Evolutionary conservation across 1,140 invertebrate species (phyloP).

Genomic region (Phthorimaea operculella): DNA sequence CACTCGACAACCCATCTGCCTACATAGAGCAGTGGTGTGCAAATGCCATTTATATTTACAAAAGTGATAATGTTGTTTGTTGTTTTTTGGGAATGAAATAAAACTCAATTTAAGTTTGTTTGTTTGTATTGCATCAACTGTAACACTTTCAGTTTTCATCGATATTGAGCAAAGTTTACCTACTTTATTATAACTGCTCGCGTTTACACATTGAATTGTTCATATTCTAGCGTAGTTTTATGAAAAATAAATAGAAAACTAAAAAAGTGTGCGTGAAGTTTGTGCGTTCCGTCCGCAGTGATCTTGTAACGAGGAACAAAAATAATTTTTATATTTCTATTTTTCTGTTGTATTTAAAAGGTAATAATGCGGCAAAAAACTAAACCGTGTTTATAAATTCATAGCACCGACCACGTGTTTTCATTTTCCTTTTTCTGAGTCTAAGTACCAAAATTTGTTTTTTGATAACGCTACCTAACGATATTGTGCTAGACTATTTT

Average conservation of each 20-base stretch:
- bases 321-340: not conserved
- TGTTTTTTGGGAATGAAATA: slow-evolving; percentile 53
- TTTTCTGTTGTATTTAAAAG: too few species aligned
- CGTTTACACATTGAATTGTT: slow-evolving; percentile 35
- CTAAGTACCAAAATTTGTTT: too few species aligned
- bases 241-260: not conserved
- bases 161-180: slow-evolving; percentile 67
- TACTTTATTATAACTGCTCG: slow-evolving; percentile 64
- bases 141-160: slow-evolving; percentile 66
- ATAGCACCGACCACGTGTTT: too few species aligned
- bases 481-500: too few species aligned
- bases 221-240: slow-evolving; percentile 9
- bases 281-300: slow-evolving; percentile 7
- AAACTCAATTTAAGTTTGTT: slow-evolving; percentile 62
- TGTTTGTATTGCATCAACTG: slow-evolving; percentile 67
- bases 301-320: slow-evolving; percentile 16
- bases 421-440: too few species aligned
- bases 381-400: too few species aligned
- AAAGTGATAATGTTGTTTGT: too few species aligned
- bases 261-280: not conserved
- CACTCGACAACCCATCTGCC: too few species aligned
- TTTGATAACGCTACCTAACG: too few species aligned
- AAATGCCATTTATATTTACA: too few species aligned
- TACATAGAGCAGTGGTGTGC: too few species aligned
- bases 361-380: too few species aligned